These are phyloP conservation scores for Petrophora chlorosata DNA, from an alignment of 2,888 invertebrate genomes.

Conservation along the genomic window DNA sequence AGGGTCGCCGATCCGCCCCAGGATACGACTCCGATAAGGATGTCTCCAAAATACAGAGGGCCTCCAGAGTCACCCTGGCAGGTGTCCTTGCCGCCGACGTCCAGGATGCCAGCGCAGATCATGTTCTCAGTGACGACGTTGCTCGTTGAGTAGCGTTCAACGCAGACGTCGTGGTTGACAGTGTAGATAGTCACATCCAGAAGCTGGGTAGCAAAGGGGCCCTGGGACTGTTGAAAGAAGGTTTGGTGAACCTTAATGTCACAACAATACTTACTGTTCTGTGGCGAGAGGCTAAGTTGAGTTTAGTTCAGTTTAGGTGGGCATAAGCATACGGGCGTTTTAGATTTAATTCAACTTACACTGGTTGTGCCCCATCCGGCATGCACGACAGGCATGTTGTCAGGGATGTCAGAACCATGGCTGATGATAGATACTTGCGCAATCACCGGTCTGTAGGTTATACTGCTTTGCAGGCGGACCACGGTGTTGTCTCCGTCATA, in stretches of 20 bases:
- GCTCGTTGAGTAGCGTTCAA: neutral
- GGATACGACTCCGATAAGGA: conserved; percentile 70
- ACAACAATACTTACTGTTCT: too few species aligned
- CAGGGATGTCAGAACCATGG: conserved; percentile 29
- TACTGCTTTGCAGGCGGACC: conserved; percentile 9
- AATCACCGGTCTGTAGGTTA: conserved; percentile 26
- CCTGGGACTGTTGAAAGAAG: conserved; percentile 40
- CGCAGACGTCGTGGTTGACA: neutral
- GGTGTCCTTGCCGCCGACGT: conserved; percentile 13
- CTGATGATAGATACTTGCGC: conserved; percentile 30
- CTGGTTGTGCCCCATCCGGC: conserved; percentile 39
- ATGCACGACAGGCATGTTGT: conserved; percentile 21
- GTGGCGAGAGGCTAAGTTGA: too few species aligned
- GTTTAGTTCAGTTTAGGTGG: too few species aligned
- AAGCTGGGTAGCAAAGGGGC: conserved; percentile 31
- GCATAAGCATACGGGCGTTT: too few species aligned
- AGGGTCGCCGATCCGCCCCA: too few species aligned
- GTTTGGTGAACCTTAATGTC: too few species aligned
- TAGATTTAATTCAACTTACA: too few species aligned
- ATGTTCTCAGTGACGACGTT: neutral
- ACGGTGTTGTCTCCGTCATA: conserved; percentile 38
- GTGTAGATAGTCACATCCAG: neutral
- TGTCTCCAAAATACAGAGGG: conserved; percentile 58
- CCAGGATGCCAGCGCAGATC: neutral
- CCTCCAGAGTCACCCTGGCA: conserved; percentile 58